These are phyloP conservation scores for Meandrina meandrites DNA, from an alignment of 92 coral and sea anemone species.

Conservation along the genomic window DNA sequence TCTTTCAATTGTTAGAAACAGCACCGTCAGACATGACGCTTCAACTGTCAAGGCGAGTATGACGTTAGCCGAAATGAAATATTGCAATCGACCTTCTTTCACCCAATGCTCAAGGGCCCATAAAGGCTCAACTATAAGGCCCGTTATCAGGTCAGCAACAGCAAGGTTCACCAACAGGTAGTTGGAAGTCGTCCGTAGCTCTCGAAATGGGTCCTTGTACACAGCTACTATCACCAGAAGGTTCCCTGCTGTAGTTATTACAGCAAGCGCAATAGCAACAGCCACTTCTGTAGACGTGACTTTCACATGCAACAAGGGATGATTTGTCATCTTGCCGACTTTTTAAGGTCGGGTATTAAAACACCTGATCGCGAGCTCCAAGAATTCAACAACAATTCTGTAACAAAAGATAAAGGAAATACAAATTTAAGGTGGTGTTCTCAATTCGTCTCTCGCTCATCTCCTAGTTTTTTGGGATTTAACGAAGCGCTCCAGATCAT, in stretches of 20 bases:
- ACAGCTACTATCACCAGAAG: conserved; percentile 43
- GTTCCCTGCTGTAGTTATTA: conserved; percentile 46
- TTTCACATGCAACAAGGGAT: background rate
- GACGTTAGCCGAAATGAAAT: conserved; percentile 27
- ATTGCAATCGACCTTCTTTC: background rate
- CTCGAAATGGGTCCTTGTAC: conserved; percentile 56
- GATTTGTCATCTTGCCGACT: background rate
- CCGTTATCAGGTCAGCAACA: conserved; percentile 54
- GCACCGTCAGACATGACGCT: conserved; percentile 51
- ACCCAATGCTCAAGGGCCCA: conserved; percentile 46
- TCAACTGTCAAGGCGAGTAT: conserved; percentile 18
- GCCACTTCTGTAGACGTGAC: conserved; percentile 5
- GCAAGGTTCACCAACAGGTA: conserved; percentile 61
- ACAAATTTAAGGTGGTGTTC: background rate
- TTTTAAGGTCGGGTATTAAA: too few species aligned
- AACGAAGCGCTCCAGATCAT: background rate
- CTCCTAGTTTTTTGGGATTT: background rate
- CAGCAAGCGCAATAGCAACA: conserved; percentile 19
- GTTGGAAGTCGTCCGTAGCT: conserved; percentile 58
- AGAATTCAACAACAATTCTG: background rate
- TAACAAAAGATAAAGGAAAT: background rate
- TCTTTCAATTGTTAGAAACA: conserved; percentile 56
- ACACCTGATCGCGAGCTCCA: background rate
- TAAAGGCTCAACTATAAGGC: conserved; percentile 52
- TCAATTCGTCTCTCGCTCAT: background rate